A percentile compares a stretch with the other conserved stretches of the same genome.
phyloP scores from a whole-genome alignment of 2,113 vertebrate genomes.

The Gobiocypris rarus region DNA sequence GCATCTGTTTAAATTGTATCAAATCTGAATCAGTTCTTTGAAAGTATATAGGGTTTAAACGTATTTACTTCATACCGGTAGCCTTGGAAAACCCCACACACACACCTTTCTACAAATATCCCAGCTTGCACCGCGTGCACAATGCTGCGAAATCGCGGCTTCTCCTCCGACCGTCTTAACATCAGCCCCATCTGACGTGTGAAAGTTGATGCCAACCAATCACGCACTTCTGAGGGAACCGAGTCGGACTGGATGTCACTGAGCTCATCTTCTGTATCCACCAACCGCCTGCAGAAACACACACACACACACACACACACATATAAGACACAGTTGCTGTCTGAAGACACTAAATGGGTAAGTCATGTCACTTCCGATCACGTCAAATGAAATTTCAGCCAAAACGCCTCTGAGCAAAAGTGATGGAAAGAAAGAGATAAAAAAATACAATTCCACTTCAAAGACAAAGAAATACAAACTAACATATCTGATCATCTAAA shows the following conservation, averaged over 20 bases:
- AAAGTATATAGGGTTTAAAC: background rate
- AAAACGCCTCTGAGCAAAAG: slow-evolving; percentile 28
- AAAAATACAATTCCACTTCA: background rate
- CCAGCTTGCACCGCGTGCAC: slow-evolving; percentile 96
- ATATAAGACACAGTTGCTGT: background rate
- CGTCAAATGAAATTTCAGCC: background rate
- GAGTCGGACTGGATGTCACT: slow-evolving; percentile 91
- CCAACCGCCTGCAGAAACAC: slow-evolving; percentile 75
- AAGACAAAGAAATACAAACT: slow-evolving; percentile 5
- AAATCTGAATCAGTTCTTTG: background rate
- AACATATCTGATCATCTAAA: slow-evolving; percentile 16
- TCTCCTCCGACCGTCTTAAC: slow-evolving; percentile 86
- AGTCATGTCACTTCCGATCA: slow-evolving; percentile 37
- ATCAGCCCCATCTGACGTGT: slow-evolving; percentile 91
- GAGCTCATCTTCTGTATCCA: slow-evolving; percentile 91
- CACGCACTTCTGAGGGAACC: slow-evolving; percentile 93
- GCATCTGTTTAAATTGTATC: background rate
- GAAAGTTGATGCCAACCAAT: slow-evolving; percentile 96
- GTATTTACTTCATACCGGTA: background rate
- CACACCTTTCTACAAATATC: slow-evolving; percentile 91
- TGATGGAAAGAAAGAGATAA: background rate
- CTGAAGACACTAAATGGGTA: slow-evolving; percentile 32
- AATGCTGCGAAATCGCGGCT: slow-evolving; percentile 91
- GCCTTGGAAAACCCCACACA: background rate
- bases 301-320: background rate